Conservation (phyloP, 2,888 invertebrate species). For the Sisyra nigra region DNA sequence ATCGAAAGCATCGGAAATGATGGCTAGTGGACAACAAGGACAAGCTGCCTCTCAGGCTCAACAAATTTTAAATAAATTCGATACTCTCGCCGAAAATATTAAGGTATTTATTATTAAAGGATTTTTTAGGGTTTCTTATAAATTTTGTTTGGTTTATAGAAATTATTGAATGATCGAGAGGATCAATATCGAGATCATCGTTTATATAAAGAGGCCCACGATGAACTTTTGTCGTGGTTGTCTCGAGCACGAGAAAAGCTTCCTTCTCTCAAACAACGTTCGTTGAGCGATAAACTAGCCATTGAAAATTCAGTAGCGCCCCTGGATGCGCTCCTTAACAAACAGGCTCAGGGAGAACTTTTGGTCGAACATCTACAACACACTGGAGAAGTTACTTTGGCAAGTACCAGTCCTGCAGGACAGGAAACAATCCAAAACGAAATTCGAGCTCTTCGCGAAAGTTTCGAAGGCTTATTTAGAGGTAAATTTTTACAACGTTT, state of each 20-base stretch:
- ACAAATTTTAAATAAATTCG: slow-evolving; percentile 71
- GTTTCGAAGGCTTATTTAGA: slow-evolving; percentile 68
- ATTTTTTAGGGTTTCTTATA: background rate
- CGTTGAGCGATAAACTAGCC: slow-evolving; percentile 71
- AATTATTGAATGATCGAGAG: slow-evolving; percentile 60
- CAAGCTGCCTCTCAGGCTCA: slow-evolving; percentile 72
- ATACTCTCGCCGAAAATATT: slow-evolving; percentile 57
- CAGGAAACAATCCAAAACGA: slow-evolving; percentile 70
- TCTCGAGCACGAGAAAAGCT: slow-evolving; percentile 76
- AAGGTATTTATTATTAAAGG: slow-evolving; percentile 28
- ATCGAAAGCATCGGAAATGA: slow-evolving; percentile 71
- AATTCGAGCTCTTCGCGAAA: slow-evolving; percentile 69
- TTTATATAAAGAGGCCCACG: slow-evolving; percentile 79
- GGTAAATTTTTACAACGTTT: slow-evolving; percentile 20
- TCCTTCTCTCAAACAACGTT: slow-evolving; percentile 70
- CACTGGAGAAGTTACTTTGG: slow-evolving; percentile 72
- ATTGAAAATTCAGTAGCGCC: slow-evolving; percentile 79
- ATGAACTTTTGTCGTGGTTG: slow-evolving; percentile 79
- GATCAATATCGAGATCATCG: slow-evolving; percentile 79
- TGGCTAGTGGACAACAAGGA: slow-evolving; percentile 70
- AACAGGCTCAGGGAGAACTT: slow-evolving; percentile 80
- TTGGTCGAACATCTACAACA: slow-evolving; percentile 75
- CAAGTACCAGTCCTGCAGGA: slow-evolving; percentile 66
- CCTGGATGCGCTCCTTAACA: slow-evolving; percentile 71
- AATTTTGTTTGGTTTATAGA: slow-evolving; percentile 25